Conservation (phyloP, 2,113 vertebrate genomes). For the Gallinago paraguaiae region DNA sequence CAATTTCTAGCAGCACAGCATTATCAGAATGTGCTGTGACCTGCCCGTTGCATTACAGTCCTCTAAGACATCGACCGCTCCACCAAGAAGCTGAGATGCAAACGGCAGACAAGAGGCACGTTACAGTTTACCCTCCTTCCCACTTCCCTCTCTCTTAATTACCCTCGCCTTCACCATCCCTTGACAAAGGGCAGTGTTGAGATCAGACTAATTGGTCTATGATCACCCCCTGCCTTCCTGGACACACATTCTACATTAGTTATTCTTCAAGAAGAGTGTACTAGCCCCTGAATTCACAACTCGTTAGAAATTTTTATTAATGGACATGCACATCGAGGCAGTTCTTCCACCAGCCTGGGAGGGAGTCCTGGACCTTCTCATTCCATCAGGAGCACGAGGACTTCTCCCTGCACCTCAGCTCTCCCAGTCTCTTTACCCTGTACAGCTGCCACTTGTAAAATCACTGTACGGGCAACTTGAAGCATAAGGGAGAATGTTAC, state of each 20-base stretch:
- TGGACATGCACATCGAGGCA: background rate
- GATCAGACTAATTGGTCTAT: background rate
- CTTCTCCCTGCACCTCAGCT: background rate
- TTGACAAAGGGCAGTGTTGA: background rate
- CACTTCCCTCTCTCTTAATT: background rate
- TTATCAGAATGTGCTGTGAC: rapidly evolving
- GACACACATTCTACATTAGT: background rate
- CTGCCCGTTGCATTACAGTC: rapidly evolving
- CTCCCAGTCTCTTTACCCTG: background rate
- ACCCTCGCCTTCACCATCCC: background rate
- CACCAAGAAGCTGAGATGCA: background rate
- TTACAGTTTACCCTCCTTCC: background rate
- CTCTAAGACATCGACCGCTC: background rate
- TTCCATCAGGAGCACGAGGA: background rate
- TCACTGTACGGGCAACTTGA: rapidly evolving
- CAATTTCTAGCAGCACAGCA: rapidly evolving
- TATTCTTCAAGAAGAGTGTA: background rate
- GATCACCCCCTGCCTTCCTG: background rate
- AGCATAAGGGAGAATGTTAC: rapidly evolving
- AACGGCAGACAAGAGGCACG: rapidly evolving
- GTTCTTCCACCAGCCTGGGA: background rate
- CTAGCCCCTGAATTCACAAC: background rate
- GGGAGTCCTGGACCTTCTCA: background rate
- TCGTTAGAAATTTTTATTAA: background rate
- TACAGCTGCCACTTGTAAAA: background rate